phyloP scores from a whole-genome alignment of 2,797 vertebrate genomes.

The Enteromius fasciolatus region DNA sequence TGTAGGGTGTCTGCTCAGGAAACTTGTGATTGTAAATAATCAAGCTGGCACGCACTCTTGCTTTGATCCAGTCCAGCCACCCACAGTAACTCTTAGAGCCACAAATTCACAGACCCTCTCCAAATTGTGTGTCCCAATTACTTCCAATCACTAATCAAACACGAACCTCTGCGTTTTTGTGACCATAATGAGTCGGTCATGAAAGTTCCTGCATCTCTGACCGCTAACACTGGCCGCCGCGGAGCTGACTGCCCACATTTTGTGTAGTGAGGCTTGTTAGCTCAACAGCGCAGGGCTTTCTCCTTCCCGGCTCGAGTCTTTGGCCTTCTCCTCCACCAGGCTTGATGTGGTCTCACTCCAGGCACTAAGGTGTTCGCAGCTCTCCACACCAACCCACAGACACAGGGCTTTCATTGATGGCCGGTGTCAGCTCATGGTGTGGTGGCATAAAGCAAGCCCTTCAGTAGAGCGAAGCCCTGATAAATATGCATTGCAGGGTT shows the following conservation, averaged over 20 bases:
- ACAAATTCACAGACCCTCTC: conserved; percentile 31
- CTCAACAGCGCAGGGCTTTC: conserved; percentile 65
- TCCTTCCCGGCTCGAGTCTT: conserved; percentile 62
- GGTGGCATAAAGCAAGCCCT: conserved; percentile 75
- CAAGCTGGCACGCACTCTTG: conserved; percentile 61
- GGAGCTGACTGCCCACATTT: conserved; percentile 65
- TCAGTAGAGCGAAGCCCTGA: conserved; percentile 65
- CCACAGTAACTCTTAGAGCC: conserved; percentile 60
- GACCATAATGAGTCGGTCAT: conserved; percentile 49
- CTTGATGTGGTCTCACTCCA: conserved; percentile 75
- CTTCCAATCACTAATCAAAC: conserved; percentile 65
- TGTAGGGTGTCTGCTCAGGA: conserved; percentile 64
- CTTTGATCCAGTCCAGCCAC: conserved; percentile 65
- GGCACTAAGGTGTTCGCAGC: conserved; percentile 61
- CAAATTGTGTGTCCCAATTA: conserved; percentile 62
- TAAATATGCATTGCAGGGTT: conserved; percentile 72
- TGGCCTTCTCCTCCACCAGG: conserved; percentile 62
- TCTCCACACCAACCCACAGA: conserved; percentile 65
- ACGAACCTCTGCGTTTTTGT: conserved; percentile 34
- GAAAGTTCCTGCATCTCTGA: conserved; percentile 46
- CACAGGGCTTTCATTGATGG: conserved; percentile 77
- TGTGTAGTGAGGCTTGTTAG: conserved; percentile 71
- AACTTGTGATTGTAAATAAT: conserved; percentile 60
- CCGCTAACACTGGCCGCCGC: conserved; percentile 66
- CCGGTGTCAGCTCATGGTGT: conserved; percentile 69